Base-by-base conservation (phyloP, 2,888 invertebrate genomes). In the Troilus luridus region DNA sequence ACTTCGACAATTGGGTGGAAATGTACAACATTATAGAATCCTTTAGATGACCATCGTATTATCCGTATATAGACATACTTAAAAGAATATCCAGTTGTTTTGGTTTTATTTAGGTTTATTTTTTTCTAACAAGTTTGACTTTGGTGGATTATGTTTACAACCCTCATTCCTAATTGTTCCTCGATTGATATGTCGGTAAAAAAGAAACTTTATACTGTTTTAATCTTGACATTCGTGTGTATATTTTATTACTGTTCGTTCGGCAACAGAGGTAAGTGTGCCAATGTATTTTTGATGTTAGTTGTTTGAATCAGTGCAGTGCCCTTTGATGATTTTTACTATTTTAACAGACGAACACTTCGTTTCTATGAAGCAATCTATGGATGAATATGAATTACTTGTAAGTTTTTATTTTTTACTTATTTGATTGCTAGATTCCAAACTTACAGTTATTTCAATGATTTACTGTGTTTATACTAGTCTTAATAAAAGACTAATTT, bases 371-470 rank as follows among this genome's bases (percentile, higher is more conserved):
- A 92, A 92, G 77, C 92, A 92, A 27, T 91, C 92, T 14, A 92
- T 93, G 91, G 93, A 92, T 62, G 91, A 92, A 85, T 92, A 93
- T 91, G 93, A 92, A 91, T 91, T 91, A 41, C 91, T 92, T 92
- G 93, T 93, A 77, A 92, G 92, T 90, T 60, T 64, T 41, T 41
- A 41, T 41, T 41, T 41, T 41, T 41, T 41, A 41, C 41, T 41
- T 41, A 41, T 41, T 41, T 41, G 1, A 41, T 41, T 41, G 2
- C 41, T 41, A 41, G 41, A 41, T 41, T 41, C 41, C 41, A 41
- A 41, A 41, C 41, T 41, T 41, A 41, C 41, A 41, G 41, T 41
- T 41, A n/a, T n/a, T n/a, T n/a, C n/a, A n/a, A n/a, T n/a, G n/a
- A n/a, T n/a, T n/a, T n/a, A n/a, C n/a, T n/a, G n/a, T n/a, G 41